Evolutionary conservation across 2,888 invertebrate species (phyloP).

Genomic region (Minunthozetes semirufus): DNA sequence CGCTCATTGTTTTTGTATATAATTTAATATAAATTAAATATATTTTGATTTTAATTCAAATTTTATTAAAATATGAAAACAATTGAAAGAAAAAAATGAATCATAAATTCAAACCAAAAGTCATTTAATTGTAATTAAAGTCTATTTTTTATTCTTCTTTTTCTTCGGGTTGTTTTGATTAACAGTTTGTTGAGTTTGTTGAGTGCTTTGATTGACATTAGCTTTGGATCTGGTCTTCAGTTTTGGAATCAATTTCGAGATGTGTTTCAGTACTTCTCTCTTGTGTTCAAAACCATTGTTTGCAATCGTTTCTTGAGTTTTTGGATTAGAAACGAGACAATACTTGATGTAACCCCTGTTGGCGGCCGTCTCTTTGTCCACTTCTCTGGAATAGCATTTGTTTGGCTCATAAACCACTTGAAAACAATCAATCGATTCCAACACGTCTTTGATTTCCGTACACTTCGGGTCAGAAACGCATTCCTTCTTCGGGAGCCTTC

Average conservation of each 20-base stretch:
- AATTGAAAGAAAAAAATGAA: neutral
- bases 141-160: neutral
- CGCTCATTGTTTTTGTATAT: neutral
- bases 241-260: constrained; percentile 81
- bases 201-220: neutral
- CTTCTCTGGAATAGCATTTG: constrained; percentile 37
- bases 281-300: constrained; percentile 24
- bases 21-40: neutral
- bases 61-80: neutral
- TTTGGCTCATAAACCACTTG: constrained; percentile 25
- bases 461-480: constrained; percentile 93
- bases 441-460: constrained; percentile 87
- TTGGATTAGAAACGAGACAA: neutral
- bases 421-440: constrained; percentile 55
- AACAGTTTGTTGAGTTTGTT: neutral
- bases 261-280: constrained; percentile 58
- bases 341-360: constrained; percentile 34
- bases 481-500: constrained; percentile 70
- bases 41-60: neutral
- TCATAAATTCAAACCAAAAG: neutral
- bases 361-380: constrained; percentile 35
- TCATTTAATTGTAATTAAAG: neutral
- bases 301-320: neutral
- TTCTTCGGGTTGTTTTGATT: constrained; percentile 6
- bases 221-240: constrained; percentile 61